Evolutionary conservation across 2,888 invertebrate species (phyloP), one percentile per base, ranked within the genome.

Genomic region (Halictus ligatus): DNA sequence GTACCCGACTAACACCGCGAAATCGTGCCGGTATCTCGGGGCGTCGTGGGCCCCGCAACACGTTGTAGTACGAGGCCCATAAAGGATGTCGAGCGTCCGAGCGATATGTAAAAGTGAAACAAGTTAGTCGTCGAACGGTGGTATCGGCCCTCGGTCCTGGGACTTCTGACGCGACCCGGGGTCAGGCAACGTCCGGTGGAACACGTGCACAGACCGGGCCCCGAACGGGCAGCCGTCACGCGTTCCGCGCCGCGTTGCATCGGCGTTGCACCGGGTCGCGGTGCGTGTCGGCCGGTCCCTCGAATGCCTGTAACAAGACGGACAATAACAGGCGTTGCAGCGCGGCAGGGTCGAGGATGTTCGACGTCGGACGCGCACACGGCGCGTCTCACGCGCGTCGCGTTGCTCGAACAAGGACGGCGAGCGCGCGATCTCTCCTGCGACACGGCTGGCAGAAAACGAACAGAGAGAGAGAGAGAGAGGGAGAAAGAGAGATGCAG

Each of bases 281-380:
- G 43, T 69, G 48, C 71, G 69, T 69, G 48, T 54, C 48, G 54
- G 75, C 50, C 73, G 89, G 60, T 69, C 69, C 21, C 64, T 75
- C 75, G 83, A 80, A 76, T 89, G 80, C 82, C 85, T 81, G 67
- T 82, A 88, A 89, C 86, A 86, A 88, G 84, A 83, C 86, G 83
- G 88, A 90, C 90, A 91, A 92, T 91, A 91, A 92, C 91, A 92
- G 87, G 89, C 92, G 91, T 90, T 90, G 90, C 84, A 88, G 82
- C 78, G 78, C 84, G 84, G 89, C 86, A 76, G 79, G 67, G 48
- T 87, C 87, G 87, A 88, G 86, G 89, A 82, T 88, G 85, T 91
- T 90, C 82, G 89, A 77, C 82, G 83, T 81, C 84, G 85, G 74
- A 25, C 78, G 50, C 40, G 78, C 72, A 78, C 90, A 89, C 85